Percentiles rank a stretch among this genome's conserved stretches.
These are phyloP conservation scores for Artemisiospiza belli DNA, from an alignment of 2,113 vertebrate genomes.

Conservation along the genomic window DNA sequence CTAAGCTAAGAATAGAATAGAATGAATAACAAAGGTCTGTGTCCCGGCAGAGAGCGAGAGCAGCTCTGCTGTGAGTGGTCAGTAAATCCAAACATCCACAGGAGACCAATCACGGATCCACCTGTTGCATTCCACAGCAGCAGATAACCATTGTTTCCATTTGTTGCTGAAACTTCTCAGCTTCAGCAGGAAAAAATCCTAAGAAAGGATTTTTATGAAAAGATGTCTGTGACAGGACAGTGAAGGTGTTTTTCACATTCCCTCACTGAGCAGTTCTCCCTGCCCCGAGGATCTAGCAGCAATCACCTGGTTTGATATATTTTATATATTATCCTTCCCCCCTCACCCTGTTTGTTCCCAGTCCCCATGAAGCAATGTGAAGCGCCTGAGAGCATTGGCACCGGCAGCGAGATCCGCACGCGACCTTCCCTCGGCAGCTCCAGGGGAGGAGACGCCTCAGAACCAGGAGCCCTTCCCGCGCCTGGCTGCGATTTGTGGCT, in stretches of 20 bases:
- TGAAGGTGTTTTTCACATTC: neutral
- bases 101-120: no score
- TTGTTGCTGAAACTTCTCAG: no score
- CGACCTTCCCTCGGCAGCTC: conserved; percentile 2
- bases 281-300: neutral
- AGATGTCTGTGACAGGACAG: neutral
- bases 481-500: conserved; percentile 8
- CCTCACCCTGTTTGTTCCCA: neutral
- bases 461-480: neutral
- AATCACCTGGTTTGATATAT: fast-evolving
- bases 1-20: no score
- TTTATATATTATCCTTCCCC: neutral
- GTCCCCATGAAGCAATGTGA: neutral
- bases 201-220: no score
- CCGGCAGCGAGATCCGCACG: neutral
- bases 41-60: no score
- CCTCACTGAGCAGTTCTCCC: neutral
- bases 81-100: no score
- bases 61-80: no score
- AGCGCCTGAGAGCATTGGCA: neutral
- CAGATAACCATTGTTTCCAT: no score
- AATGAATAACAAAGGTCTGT: no score
- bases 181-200: no score
- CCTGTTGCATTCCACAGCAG: no score
- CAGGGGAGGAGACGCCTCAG: neutral